These are phyloP conservation scores for Pollenia angustigena DNA, from an alignment of 2,888 invertebrate species.

Conservation along the genomic window DNA sequence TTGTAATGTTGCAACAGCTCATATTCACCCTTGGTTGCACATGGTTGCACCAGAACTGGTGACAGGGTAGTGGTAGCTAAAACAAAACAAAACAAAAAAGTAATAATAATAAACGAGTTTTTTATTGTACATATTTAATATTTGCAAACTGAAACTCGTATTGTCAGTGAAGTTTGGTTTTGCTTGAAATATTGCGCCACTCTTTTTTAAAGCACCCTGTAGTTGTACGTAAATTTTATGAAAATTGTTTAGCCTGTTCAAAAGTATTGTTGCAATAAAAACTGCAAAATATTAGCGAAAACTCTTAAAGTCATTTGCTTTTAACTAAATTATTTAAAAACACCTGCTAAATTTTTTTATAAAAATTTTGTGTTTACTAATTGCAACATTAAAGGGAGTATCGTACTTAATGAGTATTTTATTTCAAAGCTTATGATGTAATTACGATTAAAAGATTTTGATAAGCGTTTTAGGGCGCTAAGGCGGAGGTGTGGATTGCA, in stretches of 20 bases:
- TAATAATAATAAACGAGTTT: conserved; percentile 7
- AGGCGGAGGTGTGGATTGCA: neutral
- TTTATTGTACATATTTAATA: conserved; percentile 33
- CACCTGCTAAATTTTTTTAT: conserved; percentile 1
- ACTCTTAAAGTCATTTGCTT: too few species aligned
- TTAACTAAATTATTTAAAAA: neutral
- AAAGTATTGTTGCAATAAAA: conserved; percentile 2
- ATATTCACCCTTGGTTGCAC: conserved; percentile 69
- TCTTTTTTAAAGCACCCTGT: neutral
- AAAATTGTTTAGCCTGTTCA: conserved; percentile 10
- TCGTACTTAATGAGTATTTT: neutral
- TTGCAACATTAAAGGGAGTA: neutral
- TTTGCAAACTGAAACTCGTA: conserved; percentile 16
- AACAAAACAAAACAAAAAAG: conserved; percentile 22
- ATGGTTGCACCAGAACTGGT: conserved; percentile 72
- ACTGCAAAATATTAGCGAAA: neutral
- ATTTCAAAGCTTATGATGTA: neutral
- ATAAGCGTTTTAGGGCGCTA: neutral
- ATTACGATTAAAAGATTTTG: neutral
- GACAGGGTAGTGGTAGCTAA: conserved; percentile 47
- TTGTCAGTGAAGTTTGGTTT: conserved; percentile 41
- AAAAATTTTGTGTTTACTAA: neutral
- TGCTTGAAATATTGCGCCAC: conserved; percentile 52
- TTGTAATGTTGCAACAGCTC: conserved; percentile 63
- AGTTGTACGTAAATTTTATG: neutral